Evolutionary conservation across 2,797 vertebrate genomes (phyloP).

Genomic region (Halcyon badia): DNA sequence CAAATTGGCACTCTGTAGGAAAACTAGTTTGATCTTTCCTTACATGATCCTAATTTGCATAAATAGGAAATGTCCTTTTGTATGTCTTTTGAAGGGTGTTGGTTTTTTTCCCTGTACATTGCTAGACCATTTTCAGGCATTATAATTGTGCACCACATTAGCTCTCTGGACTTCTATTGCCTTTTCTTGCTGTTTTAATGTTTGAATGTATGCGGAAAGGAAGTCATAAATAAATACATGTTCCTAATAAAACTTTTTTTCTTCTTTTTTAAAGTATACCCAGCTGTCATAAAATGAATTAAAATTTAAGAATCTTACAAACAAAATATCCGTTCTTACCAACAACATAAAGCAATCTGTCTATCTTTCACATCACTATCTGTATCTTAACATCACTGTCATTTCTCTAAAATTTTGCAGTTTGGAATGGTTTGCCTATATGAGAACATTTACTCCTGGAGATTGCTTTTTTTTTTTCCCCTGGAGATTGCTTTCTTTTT

Average conservation of each 20-base stretch:
- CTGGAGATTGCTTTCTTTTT: too few species aligned
- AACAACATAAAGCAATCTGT: not conserved
- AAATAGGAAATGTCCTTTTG: not conserved
- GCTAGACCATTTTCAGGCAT: not conserved
- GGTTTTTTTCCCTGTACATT: not conserved
- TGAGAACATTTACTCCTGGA: not conserved
- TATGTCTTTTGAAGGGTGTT: conserved; percentile 35
- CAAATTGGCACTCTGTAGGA: conserved; percentile 25
- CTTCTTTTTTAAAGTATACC: not conserved
- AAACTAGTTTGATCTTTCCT: conserved; percentile 31
- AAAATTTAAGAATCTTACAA: not conserved
- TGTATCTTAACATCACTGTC: not conserved
- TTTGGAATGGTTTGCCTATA: not conserved
- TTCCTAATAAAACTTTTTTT: not conserved
- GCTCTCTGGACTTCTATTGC: not conserved
- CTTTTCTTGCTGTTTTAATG: not conserved
- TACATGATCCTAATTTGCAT: conserved; percentile 41
- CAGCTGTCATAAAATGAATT: not conserved
- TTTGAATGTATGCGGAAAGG: not conserved
- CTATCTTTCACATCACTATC: not conserved
- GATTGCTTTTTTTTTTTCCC: not conserved
- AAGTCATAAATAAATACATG: not conserved
- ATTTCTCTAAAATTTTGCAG: not conserved
- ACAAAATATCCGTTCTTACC: not conserved
- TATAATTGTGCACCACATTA: not conserved